These are phyloP conservation scores for Turritopsis rubra DNA, from an alignment of 30 jellyfish, hydroid and myxozoan genomes.

Conservation along the genomic window DNA sequence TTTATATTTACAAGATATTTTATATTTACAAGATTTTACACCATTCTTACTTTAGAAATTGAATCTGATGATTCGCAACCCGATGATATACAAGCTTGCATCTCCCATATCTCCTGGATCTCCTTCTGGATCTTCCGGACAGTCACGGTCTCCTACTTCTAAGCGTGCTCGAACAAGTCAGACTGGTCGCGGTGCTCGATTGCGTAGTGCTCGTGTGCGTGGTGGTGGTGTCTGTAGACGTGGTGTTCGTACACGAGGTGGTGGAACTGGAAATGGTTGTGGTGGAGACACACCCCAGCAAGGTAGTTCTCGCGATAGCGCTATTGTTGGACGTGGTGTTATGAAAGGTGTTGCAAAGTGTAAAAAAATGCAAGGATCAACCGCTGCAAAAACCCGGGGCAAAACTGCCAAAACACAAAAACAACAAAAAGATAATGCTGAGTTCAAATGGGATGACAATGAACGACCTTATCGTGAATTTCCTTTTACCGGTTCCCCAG, in stretches of 20 bases:
- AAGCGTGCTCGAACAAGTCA: neutral
- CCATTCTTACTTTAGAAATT: neutral
- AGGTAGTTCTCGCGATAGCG: neutral
- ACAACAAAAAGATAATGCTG: neutral
- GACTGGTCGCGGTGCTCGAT: neutral
- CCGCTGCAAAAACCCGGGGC: neutral
- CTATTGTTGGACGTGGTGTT: too few species aligned
- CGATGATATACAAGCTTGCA: neutral
- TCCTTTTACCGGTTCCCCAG: neutral
- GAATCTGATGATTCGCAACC: neutral
- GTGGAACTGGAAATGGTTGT: neutral
- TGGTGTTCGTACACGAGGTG: neutral
- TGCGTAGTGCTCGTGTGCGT: neutral
- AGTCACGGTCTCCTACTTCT: neutral
- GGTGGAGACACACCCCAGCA: neutral
- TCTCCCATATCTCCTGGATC: neutral
- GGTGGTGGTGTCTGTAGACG: neutral
- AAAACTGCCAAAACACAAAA: neutral
- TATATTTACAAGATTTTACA: neutral
- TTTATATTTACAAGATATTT: neutral
- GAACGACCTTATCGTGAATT: neutral
- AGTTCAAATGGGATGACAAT: neutral
- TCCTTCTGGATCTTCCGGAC: neutral
- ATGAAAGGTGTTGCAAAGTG: neutral
- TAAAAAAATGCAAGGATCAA: neutral